Conservation (phyloP, 2,888 invertebrate species). For the Melieria omissa region DNA sequence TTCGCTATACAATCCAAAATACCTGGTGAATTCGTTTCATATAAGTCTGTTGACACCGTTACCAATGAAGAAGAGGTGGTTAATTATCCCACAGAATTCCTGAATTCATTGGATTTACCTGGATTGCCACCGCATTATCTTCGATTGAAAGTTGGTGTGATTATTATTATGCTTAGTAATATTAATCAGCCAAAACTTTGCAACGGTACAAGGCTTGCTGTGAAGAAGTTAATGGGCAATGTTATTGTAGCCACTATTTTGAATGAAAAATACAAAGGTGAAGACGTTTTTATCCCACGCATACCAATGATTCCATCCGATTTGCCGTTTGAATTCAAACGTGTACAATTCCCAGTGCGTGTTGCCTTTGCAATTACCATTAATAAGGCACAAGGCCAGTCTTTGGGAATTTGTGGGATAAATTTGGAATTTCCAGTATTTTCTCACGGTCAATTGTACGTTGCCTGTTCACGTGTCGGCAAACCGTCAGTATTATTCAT, state of each 20-base stretch:
- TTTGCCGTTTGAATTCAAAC: constrained; percentile 34
- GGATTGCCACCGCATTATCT: not conserved
- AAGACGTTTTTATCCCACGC: constrained; percentile 33
- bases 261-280: constrained; percentile 36
- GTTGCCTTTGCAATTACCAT: constrained; percentile 35
- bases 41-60: no score
- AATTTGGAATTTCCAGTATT: constrained; percentile 30
- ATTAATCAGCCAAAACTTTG: constrained; percentile 36
- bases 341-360: constrained; percentile 36
- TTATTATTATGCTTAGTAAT: constrained; percentile 36
- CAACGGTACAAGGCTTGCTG: constrained; percentile 32
- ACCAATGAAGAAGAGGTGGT: no score
- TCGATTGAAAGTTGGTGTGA: constrained; percentile 19
- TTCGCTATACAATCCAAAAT: not conserved
- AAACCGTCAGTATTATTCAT: no score
- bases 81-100: no score
- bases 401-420: constrained; percentile 31
- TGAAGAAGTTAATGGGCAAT: constrained; percentile 35
- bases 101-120: no score
- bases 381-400: constrained; percentile 40
- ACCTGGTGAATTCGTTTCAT: constrained; percentile 4
- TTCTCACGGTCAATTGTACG: no score
- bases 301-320: constrained; percentile 35
- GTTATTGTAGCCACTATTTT: constrained; percentile 38
- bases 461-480: no score